phyloP scores from a whole-genome alignment of 2,797 vertebrate genomes.

The Rallus crepitans region DNA sequence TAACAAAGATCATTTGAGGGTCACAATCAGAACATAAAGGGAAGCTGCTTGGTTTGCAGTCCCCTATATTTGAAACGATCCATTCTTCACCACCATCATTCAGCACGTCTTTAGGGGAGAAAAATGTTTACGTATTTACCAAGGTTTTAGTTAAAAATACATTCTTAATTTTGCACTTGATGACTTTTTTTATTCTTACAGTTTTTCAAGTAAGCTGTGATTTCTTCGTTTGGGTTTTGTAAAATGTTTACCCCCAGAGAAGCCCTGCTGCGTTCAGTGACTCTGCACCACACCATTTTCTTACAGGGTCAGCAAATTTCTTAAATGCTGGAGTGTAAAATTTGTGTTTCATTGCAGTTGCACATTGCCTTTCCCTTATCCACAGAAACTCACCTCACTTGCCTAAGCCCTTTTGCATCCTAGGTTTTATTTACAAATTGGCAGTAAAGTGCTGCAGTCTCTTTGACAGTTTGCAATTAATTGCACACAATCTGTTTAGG shows the following conservation, averaged over 20 bases:
- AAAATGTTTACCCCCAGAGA: neutral
- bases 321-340: conserved; percentile 30
- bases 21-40: conserved; percentile 13
- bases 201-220: neutral
- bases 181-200: neutral
- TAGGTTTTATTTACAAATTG: conserved; percentile 56
- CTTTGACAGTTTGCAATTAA: conserved; percentile 66
- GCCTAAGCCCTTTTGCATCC: neutral
- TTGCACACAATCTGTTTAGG: conserved; percentile 62
- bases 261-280: neutral
- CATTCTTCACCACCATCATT: neutral
- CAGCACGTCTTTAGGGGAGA: neutral
- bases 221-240: neutral
- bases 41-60: conserved; percentile 44
- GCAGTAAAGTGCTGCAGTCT: conserved; percentile 23
- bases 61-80: neutral
- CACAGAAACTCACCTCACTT: conserved; percentile 1
- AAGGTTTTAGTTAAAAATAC: neutral
- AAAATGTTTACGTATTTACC: neutral
- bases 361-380: neutral
- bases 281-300: conserved; percentile 24
- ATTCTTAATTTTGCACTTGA: neutral
- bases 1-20: conserved; percentile 58
- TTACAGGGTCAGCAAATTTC: conserved; percentile 37
- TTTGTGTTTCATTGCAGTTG: neutral